Conservation (phyloP, 1,140 invertebrate species). For the Bombus huntii region DNA sequence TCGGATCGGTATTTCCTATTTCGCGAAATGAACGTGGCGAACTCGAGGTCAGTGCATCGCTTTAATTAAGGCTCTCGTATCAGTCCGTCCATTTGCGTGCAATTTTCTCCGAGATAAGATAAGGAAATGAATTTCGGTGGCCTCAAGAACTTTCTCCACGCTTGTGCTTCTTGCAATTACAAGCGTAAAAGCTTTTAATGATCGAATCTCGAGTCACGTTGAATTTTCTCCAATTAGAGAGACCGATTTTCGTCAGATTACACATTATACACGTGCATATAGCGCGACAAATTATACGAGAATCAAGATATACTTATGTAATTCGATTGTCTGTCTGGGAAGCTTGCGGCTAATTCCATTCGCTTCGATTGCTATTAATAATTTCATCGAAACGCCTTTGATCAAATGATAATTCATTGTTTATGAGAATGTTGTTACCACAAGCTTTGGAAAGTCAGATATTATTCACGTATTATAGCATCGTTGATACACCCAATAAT, state of each 20-base stretch:
- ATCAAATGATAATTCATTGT: not conserved
- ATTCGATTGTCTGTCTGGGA: not conserved
- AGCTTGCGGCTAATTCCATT: not conserved
- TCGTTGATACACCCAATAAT: too few species aligned
- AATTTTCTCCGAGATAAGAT: constrained; percentile 54
- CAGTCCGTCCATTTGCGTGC: constrained; percentile 44
- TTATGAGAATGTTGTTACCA: not conserved
- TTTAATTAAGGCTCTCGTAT: constrained; percentile 60
- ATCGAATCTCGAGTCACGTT: constrained; percentile 6
- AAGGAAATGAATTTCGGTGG: constrained; percentile 46
- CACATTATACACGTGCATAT: too few species aligned
- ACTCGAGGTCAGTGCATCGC: constrained; percentile 27
- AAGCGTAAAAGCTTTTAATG: constrained; percentile 17
- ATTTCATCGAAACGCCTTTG: not conserved
- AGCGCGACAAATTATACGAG: not conserved
- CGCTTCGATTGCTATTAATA: not conserved
- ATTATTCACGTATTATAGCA: not conserved
- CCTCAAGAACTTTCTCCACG: constrained; percentile 30
- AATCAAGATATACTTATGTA: not conserved
- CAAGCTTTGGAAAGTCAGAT: not conserved
- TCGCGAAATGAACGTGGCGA: constrained; percentile 24
- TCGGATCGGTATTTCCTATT: constrained; percentile 25
- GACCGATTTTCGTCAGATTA: not conserved
- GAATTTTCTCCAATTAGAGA: not conserved
- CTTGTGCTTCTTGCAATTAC: constrained; percentile 19